Conservation (phyloP, 2,797 vertebrate genomes). For the Helarctos malayanus region DNA sequence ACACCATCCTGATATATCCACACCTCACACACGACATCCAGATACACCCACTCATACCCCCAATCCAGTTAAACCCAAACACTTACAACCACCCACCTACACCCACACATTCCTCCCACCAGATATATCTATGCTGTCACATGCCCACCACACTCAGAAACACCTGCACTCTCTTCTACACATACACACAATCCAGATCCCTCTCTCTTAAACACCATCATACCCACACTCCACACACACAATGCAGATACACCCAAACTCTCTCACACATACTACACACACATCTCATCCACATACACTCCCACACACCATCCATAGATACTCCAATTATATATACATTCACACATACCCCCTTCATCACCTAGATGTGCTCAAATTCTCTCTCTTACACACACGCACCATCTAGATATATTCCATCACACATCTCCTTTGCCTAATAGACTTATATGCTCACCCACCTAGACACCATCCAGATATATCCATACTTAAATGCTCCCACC, state of each 20-base stretch:
- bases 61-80: conserved; percentile 20
- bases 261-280: not conserved
- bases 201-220: conserved; percentile 8
- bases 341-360: not conserved
- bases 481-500: not conserved
- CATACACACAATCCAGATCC: not conserved
- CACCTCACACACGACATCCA: conserved; percentile 19
- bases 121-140: conserved; percentile 10
- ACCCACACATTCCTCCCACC: not conserved
- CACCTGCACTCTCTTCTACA: not conserved
- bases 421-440: conserved; percentile 27
- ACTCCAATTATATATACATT: conserved; percentile 31
- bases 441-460: conserved; percentile 41
- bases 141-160: conserved; percentile 10
- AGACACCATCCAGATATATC: not conserved
- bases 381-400: not conserved
- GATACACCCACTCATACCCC: not conserved
- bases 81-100: conserved; percentile 37
- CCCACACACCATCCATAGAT: not conserved
- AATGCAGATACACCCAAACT: not conserved
- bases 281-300: conserved; percentile 12
- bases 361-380: conserved; percentile 1
- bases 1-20: not conserved
- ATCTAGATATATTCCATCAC: not conserved
- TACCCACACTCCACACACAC: conserved; percentile 1